Base-by-base conservation (phyloP, 1,140 invertebrate species). In the Sitophilus oryzae region DNA sequence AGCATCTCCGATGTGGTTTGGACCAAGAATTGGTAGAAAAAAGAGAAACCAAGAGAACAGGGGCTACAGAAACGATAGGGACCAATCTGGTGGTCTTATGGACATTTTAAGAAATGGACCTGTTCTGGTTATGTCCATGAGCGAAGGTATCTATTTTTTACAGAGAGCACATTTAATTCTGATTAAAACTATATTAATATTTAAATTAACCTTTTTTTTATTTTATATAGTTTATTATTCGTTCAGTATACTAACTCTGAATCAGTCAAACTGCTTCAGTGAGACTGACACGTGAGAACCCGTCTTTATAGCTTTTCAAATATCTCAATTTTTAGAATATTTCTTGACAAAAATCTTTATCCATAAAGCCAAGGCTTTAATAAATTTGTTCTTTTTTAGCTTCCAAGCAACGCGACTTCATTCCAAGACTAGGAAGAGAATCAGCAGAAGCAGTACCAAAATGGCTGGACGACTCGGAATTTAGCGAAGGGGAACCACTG, bases 1-100 rank as follows among this genome's bases (percentile, higher is more conserved):
- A 15, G 40, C 43, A 3, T 51, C 49, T 1, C 36, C 44, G 2
- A 51, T 60, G 41, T 61, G 59, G 59, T 61, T 61, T 35, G 59
- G 59, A 19, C 59, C 59, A 15, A 42, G 59, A 16, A 47, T 61
- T 2, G 59, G 59, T 2, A 53, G 59, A 34, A 61, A 42, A 21
- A 61, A 61, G 37, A 16, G 59, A 16, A 56, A 52, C 23, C 45
- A 48, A 0, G 5, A 23, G n/a, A 52, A 56, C 6, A 38, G 35
- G 14, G n/a, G 11, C 10, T 52, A 52, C 20, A 52, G 36, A 43
- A 57, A 51, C 30, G 25, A 52, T 1, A 36, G 45, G 16, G 20
- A 51, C 6, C 41, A 57, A 9, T 22, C 54, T 16, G 5, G 34
- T 5, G 41, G 23, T 5, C 9, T 57, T 2, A 15, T 51, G 9